These are phyloP conservation scores for Cliona cf. orientalis DNA, from an alignment of 37 sponge, comb jelly and placozoan species.

Conservation along the genomic window DNA sequence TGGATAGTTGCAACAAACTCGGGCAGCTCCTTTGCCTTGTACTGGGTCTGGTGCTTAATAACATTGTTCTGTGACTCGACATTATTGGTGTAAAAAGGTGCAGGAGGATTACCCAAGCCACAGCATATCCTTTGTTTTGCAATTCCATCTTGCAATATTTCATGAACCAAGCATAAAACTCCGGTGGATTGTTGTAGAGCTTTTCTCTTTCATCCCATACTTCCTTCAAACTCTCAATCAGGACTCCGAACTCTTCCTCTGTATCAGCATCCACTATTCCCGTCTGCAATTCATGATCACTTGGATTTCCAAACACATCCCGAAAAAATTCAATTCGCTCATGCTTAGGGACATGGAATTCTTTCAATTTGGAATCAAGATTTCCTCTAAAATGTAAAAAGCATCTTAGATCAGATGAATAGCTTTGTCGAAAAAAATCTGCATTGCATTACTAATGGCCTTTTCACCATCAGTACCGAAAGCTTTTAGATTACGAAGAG, in stretches of 20 bases:
- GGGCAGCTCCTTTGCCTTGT: constrained; percentile 10
- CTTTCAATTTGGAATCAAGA: neutral
- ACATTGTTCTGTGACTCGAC: constrained; percentile 46
- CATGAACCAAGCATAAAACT: no score
- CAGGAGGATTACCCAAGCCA: constrained; percentile 31
- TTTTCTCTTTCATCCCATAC: neutral
- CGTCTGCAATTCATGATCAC: neutral
- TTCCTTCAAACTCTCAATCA: neutral
- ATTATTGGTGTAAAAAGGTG: constrained; percentile 42
- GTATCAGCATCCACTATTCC: neutral
- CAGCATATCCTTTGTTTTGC: neutral
- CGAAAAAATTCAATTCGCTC: neutral
- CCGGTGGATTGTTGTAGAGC: no score
- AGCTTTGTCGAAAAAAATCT: neutral
- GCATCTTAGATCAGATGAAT: neutral
- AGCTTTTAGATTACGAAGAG: no score
- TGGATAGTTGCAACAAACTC: constrained; percentile 38
- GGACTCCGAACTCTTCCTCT: no score
- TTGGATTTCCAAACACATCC: neutral
- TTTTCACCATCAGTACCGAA: no score
- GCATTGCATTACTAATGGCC: neutral
- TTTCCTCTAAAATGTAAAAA: neutral
- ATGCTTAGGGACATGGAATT: neutral
- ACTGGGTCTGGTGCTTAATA: constrained; percentile 21
- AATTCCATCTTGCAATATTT: constrained; percentile 6